Evolutionary conservation across 2,113 vertebrate species (phyloP), one percentile per base, ranked within the genome.

Genomic region (Noctilio leporinus): DNA sequence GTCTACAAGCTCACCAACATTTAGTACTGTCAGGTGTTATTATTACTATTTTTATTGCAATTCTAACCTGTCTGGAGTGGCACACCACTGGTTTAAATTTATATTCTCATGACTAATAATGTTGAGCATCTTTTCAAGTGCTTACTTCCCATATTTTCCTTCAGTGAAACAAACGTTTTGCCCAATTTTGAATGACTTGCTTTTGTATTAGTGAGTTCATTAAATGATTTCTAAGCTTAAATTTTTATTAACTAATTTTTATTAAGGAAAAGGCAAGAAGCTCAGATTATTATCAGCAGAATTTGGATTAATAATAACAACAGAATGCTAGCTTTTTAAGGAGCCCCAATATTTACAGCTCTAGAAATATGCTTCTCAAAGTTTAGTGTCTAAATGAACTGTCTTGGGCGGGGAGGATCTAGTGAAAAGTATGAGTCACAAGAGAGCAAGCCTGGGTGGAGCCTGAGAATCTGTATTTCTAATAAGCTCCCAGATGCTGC

Each of bases 401-500:
- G 3, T 1, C 15, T 19, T n/a, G n/a, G n/a, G n/a, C n/a, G n/a
- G n/a, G n/a, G 0, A 20, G 1, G 14, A 22, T 38, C 59, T 72
- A 67, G 40, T 59, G 11, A 9, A 72, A 45, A 75, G 33, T 45
- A 9, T 17, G 20, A 4, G 7, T 53, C 65, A 10, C 43, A 45
- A 45, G 26, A 28, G 28, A 33, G 47, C 16, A 47, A 30, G n/a
- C 33, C 76, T 64, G 28, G 28, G 1, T n/a, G 16, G 33, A 69
- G 26, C 15, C 70, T 47, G 24, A 30, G 5, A 87, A n/a, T 70
- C 24, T 78, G 10, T 10, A 72, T 38, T 76, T 86, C 73, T 49
- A 70, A 17, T 43, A 40, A 62, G 1, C 24, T 55, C 6, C 33
- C 35, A 67, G 10, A 7, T 6, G 1, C 7, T 9, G 10, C 3